phyloP scores from a whole-genome alignment of 2,797 vertebrate genomes.

The Sebastes trivittatus region DNA sequence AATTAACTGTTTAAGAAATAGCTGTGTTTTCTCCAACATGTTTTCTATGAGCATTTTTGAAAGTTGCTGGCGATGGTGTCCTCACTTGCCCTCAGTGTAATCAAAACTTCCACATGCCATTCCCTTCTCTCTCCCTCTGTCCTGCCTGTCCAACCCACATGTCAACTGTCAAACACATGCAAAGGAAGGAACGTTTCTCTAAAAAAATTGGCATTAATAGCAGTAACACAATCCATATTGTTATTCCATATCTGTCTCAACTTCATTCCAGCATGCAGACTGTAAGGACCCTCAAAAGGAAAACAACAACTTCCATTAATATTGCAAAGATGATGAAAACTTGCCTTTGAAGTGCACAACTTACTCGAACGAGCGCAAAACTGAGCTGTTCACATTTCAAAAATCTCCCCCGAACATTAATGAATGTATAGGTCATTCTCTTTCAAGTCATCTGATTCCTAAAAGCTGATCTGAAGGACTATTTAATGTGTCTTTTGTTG shows the following conservation, averaged over 20 bases:
- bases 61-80: background rate
- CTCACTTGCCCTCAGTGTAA: background rate
- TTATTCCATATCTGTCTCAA: background rate
- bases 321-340: constrained; percentile 5
- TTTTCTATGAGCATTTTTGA: background rate
- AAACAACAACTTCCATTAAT: constrained; percentile 16
- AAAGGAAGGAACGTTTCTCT: background rate
- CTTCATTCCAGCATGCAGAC: background rate
- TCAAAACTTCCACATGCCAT: background rate
- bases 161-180: background rate
- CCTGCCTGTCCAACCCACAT: background rate
- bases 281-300: background rate
- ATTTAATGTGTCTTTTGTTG: constrained; percentile 56
- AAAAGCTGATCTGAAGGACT: constrained; percentile 56
- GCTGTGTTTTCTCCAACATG: background rate
- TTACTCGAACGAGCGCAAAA: constrained; percentile 39
- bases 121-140: background rate
- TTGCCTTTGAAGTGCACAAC: constrained; percentile 30
- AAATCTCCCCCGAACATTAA: constrained; percentile 35
- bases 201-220: background rate
- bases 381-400: constrained; percentile 16
- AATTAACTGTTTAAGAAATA: background rate
- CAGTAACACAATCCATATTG: background rate
- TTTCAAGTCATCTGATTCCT: constrained; percentile 49
- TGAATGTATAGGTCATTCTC: constrained; percentile 44